Conservation (phyloP, 2,797 vertebrate genomes). For the Halcyon leucocephala region DNA sequence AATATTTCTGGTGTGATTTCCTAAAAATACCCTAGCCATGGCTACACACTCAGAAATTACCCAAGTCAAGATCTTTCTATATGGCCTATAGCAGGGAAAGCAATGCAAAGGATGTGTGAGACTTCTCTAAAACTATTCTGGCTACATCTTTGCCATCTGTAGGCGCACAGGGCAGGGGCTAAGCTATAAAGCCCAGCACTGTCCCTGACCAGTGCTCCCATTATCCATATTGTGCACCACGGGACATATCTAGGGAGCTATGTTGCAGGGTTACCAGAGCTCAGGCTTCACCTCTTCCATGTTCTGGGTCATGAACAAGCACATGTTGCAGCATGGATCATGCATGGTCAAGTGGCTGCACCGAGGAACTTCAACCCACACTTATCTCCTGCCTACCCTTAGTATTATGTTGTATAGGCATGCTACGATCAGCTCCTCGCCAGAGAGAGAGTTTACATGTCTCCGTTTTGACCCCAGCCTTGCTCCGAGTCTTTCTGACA, state of each 20-base stretch:
- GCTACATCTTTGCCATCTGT: background rate
- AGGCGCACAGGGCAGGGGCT: background rate
- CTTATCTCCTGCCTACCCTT: background rate
- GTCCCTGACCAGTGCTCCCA: background rate
- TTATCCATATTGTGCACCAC: rapidly evolving
- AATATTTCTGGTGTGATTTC: background rate
- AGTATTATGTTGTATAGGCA: background rate
- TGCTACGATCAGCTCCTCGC: background rate
- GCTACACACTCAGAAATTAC: background rate
- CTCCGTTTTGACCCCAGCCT: background rate
- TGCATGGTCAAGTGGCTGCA: background rate
- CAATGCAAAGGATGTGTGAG: background rate
- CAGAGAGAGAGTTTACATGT: background rate
- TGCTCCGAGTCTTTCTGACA: background rate
- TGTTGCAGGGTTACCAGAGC: background rate
- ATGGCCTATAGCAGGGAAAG: background rate
- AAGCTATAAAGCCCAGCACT: background rate
- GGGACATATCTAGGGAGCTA: background rate
- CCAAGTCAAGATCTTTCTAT: background rate
- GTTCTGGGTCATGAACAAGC: background rate
- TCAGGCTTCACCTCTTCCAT: background rate
- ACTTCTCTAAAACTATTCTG: background rate
- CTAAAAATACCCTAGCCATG: background rate
- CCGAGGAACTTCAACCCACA: background rate
- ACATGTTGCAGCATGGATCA: background rate